Evolutionary conservation across 2,113 vertebrate species (phyloP), one percentile per base, ranked within the genome.

Genomic region (Ophthalmolycus amberensis): DNA sequence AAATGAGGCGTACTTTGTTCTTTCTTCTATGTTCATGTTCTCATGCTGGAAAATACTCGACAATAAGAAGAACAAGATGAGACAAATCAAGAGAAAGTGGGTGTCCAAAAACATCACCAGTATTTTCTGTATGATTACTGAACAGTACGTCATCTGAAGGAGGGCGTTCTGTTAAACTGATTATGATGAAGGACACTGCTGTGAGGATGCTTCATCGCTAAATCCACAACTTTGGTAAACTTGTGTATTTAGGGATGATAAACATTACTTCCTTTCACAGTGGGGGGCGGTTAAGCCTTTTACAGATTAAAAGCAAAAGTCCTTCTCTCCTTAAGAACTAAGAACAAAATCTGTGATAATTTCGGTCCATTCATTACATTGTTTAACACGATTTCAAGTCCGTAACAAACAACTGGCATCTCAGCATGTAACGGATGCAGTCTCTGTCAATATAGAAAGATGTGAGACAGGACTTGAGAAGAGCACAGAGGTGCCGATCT

Each of bases 231-330:
- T 71, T 75, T 71, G 60, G 72, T 71, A 85, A 79, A 85, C 62
- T 69, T 71, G 40, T 54, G 42, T 72, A 44, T 78, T 59, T 1
- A 32, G 40, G 42, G 84, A 88, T 88, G 88, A 80, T 75, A 70
- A 64, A 58, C 59, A 79, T 64, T 14, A 29, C 38, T 72, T 84
- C 38, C 14, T 63, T 25, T 82, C 65, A 59, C 79, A 81, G 76
- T 6, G 20, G 56, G 54, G 54, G 25, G 54, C 11, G 1, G n/a
- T 32, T 85, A 88, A 88, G 74, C 66, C 71, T 62, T 67, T 83
- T 77, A 65, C 5, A 71, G 67, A 77, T 79, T 70, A 69, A 65
- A 80, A 38, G 29, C 18, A 79, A 84, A 50, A 62, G 48, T 67
- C 67, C n/a, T 40, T 64, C 70, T 72, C 64, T 59, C 5, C 25